phyloP scores from a whole-genome alignment of 37 sponge, comb jelly and placozoan species.

The Lycopodina hypogea region DNA sequence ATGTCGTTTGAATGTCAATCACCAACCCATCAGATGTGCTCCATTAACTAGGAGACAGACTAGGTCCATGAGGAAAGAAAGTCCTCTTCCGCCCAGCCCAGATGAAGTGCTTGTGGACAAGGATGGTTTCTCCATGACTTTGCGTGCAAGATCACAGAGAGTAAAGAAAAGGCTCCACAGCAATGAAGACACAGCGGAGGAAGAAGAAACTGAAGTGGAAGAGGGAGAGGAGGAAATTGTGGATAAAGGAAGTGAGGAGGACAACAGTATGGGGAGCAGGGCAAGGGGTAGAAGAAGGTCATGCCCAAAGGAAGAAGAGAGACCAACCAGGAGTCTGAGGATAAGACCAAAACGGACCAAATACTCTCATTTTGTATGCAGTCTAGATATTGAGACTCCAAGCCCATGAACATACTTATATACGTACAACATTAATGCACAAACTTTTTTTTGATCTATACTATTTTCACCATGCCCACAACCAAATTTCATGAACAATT shows the following conservation, averaged over 20 bases:
- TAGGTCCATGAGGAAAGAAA: constrained; percentile 9
- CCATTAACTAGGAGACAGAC: constrained; percentile 6
- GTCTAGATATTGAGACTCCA: too few species aligned
- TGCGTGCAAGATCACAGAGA: constrained; percentile 5
- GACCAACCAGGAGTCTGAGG: not conserved
- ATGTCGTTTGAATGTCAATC: not conserved
- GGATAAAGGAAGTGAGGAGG: constrained; percentile 14
- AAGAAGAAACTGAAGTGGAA: constrained; percentile 1
- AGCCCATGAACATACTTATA: too few species aligned
- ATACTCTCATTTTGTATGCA: not conserved
- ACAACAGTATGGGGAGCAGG: not conserved
- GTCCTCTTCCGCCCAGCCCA: not conserved
- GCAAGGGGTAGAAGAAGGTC: not conserved
- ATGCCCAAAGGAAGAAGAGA: not conserved
- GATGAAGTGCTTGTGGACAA: not conserved
- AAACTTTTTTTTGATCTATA: too few species aligned
- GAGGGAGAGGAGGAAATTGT: not conserved
- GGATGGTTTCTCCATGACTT: constrained; percentile 21
- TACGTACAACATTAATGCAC: too few species aligned
- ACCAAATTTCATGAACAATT: too few species aligned
- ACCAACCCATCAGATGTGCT: too few species aligned
- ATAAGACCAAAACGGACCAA: not conserved
- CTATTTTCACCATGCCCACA: too few species aligned
- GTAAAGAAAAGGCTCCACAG: not conserved
- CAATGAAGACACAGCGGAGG: constrained; percentile 6